Base-by-base conservation (phyloP, 2,113 vertebrate species). In the Pachyramphus minor region DNA sequence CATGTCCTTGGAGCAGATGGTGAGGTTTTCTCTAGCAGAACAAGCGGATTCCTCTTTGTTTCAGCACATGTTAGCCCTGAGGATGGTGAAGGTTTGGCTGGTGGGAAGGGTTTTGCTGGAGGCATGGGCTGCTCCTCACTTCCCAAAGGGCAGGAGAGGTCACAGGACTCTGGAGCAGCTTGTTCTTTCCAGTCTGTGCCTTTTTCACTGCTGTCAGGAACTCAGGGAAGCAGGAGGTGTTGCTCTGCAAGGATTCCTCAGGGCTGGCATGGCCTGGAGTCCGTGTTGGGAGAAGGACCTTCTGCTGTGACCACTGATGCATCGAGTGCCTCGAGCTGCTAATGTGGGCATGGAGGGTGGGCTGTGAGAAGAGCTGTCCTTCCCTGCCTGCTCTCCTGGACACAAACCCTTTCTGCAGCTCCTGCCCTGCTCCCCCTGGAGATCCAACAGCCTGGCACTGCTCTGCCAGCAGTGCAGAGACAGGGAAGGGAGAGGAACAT, bases 401-500 rank as follows among this genome's bases (percentile, higher is more conserved):
- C 22, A 8, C 64, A 52, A 25, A 22, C 11, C 55, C 23, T 11
- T 12, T 7, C 37, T 42, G 28, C 53, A 73, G 52, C 68, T 75
- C 47, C 53, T 80, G 68, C 56, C 35, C 68, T 25, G 1, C 45
- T 37, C 25, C 68, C 8, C 37, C 72, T 47, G 44, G 16, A 59
- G 27, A 12, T 45, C 53, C 52, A 20, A 31, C 47, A 33, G 35
- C 68, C 92, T 30, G 6, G 10, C 39, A 20, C 71, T 52, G 12
- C 19, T 6, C 19, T 28, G 25, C 12, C 71, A 41, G n/a, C 52
- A 47, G 77, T 20, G 21, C 35, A 8, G 53, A 21, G 24, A 3
- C 59, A 37, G 56, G 72, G 53, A 27, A n/a, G 24, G 24, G 17
- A 2, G 5, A 19, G 4, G 2, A 4, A 21, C 0, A 6, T 37